These are phyloP conservation scores for Drosophila flavopinicola DNA, from an alignment of 2,888 invertebrate genomes.

Conservation along the genomic window DNA sequence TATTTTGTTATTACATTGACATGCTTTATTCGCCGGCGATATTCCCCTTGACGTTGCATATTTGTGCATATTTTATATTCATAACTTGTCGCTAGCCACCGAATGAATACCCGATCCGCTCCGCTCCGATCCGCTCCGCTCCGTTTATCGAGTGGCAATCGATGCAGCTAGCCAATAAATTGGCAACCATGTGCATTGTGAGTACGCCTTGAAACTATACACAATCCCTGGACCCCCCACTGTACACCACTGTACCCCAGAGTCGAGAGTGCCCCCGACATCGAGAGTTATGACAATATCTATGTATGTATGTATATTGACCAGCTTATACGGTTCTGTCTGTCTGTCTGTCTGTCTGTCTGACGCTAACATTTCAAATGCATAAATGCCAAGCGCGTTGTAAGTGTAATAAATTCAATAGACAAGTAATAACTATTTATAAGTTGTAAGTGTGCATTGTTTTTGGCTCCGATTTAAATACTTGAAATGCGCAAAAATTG, in stretches of 20 bases:
- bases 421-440: conserved; percentile 57
- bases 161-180: conserved; percentile 78
- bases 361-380: conserved; percentile 63
- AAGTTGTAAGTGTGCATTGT: conserved; percentile 46
- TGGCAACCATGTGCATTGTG: conserved; percentile 55
- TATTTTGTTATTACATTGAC: conserved; percentile 76
- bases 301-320: conserved; percentile 30
- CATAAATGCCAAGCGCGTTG: conserved; percentile 68
- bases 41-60: conserved; percentile 58
- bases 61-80: conserved; percentile 81
- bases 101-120: conserved; percentile 35
- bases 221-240: not conserved
- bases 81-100: conserved; percentile 73
- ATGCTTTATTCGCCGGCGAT: conserved; percentile 71
- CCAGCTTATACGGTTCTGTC: too few species aligned
- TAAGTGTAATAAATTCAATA: conserved; percentile 63
- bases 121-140: conserved; percentile 39
- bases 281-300: conserved; percentile 75
- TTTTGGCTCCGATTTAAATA: conserved; percentile 1
- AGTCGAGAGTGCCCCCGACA: conserved; percentile 55
- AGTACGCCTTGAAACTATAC: conserved; percentile 67
- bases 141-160: conserved; percentile 74
- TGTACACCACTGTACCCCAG: conserved; percentile 13
- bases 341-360: too few species aligned
- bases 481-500: conserved; percentile 1